Conservation (phyloP, 1,140 invertebrate species). For the Octopus bimaculoides region DNA sequence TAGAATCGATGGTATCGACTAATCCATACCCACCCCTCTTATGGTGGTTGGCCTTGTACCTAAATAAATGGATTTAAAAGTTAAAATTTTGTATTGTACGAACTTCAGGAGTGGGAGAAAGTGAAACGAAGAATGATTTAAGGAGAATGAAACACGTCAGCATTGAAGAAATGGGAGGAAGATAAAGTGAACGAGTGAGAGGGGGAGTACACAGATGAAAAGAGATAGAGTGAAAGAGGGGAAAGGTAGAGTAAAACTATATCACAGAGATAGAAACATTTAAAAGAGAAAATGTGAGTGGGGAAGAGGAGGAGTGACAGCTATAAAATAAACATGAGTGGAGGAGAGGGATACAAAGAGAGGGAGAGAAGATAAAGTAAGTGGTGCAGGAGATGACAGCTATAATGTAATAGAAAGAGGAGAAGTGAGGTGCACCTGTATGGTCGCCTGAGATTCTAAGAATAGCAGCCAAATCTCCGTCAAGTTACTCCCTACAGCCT, state of each 20-base stretch:
- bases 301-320: not conserved
- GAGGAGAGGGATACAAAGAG: not conserved
- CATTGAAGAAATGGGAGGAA: not conserved
- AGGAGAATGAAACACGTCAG: not conserved
- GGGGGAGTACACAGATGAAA: not conserved
- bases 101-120: not conserved
- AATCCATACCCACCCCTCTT: too few species aligned
- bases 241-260: not conserved
- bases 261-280: not conserved
- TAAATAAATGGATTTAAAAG: too few species aligned
- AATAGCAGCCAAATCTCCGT: too few species aligned
- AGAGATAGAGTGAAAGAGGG: not conserved
- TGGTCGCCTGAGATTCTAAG: too few species aligned
- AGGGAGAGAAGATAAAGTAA: not conserved
- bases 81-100: too few species aligned
- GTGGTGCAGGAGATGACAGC: not conserved
- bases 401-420: not conserved
- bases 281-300: not conserved
- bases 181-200: not conserved
- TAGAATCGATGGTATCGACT: too few species aligned
- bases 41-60: too few species aligned
- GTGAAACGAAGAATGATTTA: not conserved
- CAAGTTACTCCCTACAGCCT: too few species aligned
- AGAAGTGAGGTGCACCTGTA: too few species aligned
- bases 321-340: not conserved